These are phyloP conservation scores for Cosmorhoe ocellata DNA, from an alignment of 2,888 invertebrate genomes.

Conservation along the genomic window DNA sequence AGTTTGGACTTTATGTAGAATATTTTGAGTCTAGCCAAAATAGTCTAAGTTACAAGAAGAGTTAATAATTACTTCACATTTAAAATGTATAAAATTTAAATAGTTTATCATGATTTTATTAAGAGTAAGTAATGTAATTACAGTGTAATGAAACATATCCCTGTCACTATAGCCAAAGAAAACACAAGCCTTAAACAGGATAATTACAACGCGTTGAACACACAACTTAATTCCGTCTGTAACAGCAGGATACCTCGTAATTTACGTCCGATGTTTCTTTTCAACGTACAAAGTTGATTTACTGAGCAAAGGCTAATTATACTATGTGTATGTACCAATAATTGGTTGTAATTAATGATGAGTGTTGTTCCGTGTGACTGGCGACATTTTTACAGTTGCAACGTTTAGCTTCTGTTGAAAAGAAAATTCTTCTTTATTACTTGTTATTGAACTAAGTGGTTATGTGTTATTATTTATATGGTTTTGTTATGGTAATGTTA, in stretches of 20 bases:
- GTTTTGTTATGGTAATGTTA: too few relatives aligned
- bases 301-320: slow-evolving; percentile 27
- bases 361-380: slow-evolving; percentile 8
- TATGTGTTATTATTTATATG: background rate
- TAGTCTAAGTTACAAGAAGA: too few relatives aligned
- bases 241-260: slow-evolving; percentile 50
- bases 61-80: too few relatives aligned
- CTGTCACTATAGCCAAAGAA: slow-evolving; percentile 28
- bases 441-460: background rate
- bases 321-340: slow-evolving; percentile 26
- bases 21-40: too few relatives aligned
- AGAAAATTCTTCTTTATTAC: background rate
- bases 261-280: slow-evolving; percentile 41
- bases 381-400: slow-evolving; percentile 22
- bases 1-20: too few relatives aligned
- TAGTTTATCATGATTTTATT: too few relatives aligned
- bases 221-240: slow-evolving; percentile 34
- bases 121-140: slow-evolving; percentile 5
- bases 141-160: slow-evolving; percentile 35
- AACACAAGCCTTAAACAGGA: slow-evolving; percentile 27
- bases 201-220: slow-evolving; percentile 35
- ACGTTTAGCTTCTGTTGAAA: slow-evolving; percentile 6
- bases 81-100: too few relatives aligned
- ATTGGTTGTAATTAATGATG: slow-evolving; percentile 31
- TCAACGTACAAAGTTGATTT: slow-evolving; percentile 31